A percentile compares a stretch with the other conserved stretches of the same genome.
Conservation (phyloP, 1,140 invertebrate genomes). For the Drosophila littoralis region DNA sequence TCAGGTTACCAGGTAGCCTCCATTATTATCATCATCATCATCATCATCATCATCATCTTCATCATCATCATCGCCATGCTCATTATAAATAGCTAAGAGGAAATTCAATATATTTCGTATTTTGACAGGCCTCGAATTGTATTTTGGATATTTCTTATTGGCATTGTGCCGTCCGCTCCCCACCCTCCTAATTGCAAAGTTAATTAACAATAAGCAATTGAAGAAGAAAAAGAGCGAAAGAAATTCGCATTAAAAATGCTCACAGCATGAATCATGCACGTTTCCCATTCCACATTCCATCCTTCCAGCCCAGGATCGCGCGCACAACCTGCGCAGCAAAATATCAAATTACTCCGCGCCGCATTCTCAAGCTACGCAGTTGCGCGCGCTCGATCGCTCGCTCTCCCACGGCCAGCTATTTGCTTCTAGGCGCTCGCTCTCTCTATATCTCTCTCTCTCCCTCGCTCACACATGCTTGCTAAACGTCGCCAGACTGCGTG, state of each 20-base stretch:
- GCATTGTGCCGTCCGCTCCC: slow-evolving; percentile 10
- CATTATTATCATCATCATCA: slow-evolving; percentile 4
- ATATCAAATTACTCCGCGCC: slow-evolving; percentile 60
- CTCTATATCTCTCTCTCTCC: slow-evolving; percentile 37
- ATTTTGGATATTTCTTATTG: slow-evolving; percentile 28
- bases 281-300: background rate
- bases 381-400: slow-evolving; percentile 12
- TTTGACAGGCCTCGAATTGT: slow-evolving; percentile 54
- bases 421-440: slow-evolving; percentile 14
- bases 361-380: slow-evolving; percentile 64
- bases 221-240: slow-evolving; percentile 24
- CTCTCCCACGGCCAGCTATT: background rate
- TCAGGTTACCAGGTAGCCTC: slow-evolving; percentile 34
- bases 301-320: background rate
- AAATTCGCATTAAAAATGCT: slow-evolving; percentile 57
- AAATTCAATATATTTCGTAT: slow-evolving; percentile 72
- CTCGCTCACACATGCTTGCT: background rate
- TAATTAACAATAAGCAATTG: slow-evolving; percentile 66
- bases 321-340: slow-evolving; percentile 54
- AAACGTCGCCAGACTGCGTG: slow-evolving; percentile 41
- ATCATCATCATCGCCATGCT: background rate
- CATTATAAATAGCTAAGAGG: slow-evolving; percentile 28
- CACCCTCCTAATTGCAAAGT: slow-evolving; percentile 62
- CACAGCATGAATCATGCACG: slow-evolving; percentile 56
- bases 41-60: background rate